Conservation (phyloP, 2,113 vertebrate genomes). For the Pygathrix nemaeus region DNA sequence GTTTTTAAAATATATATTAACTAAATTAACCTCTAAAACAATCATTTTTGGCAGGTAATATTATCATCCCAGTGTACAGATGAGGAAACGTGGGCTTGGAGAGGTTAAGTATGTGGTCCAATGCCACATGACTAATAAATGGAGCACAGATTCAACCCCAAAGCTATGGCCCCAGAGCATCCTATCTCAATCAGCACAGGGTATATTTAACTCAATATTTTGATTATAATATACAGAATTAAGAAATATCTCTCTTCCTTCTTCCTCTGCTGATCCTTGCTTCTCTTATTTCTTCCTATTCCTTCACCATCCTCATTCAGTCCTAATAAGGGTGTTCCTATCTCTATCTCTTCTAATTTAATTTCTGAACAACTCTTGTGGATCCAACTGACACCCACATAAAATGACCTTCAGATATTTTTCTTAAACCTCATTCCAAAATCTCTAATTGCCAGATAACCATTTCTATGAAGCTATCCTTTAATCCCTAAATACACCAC, state of each 20-base stretch:
- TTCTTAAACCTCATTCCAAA: not conserved
- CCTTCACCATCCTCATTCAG: not conserved
- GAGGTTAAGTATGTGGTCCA: not conserved
- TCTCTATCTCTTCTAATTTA: not conserved
- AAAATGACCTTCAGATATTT: not conserved
- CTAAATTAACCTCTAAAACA: not conserved
- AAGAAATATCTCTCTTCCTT: not conserved
- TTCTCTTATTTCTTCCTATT: not conserved
- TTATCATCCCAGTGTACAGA: not conserved
- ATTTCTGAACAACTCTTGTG: not conserved
- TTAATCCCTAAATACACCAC: not conserved
- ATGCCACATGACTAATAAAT: not conserved
- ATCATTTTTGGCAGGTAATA: not conserved
- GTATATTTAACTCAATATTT: not conserved
- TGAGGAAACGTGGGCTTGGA: not conserved
- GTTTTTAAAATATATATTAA: not conserved
- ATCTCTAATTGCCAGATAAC: not conserved
- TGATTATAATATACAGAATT: not conserved
- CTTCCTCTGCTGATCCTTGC: not conserved
- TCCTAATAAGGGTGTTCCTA: not conserved
- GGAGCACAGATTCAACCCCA: not conserved
- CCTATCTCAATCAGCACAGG: not conserved
- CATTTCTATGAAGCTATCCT: not conserved
- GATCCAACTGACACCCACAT: not conserved
- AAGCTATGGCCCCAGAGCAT: not conserved